Evolutionary conservation across 2,113 vertebrate species (phyloP).

Genomic region (Ammospiza nelsoni): DNA sequence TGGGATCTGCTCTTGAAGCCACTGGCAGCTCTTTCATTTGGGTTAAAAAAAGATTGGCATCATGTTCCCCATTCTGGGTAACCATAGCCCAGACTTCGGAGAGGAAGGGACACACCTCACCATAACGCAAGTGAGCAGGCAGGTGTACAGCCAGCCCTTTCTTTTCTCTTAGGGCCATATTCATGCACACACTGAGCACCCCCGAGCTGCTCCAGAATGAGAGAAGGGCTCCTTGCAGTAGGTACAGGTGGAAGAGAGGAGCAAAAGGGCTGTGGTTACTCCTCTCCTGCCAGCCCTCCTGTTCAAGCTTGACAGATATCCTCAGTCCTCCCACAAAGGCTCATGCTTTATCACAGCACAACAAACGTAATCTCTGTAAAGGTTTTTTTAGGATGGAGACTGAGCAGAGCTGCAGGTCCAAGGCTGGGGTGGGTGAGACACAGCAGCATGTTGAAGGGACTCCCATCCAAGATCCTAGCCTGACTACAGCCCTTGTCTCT

Average conservation of each 20-base stretch:
- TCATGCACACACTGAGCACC: not conserved
- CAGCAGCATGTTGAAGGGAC: fast-evolving
- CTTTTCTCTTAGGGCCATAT: not conserved
- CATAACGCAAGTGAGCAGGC: not conserved
- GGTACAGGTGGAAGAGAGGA: not conserved
- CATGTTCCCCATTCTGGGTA: not conserved
- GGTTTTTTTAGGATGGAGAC: not conserved
- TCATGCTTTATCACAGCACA: not conserved
- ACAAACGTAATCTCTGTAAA: not conserved
- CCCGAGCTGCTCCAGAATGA: not conserved
- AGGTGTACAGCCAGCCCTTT: not conserved
- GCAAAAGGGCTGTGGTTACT: not conserved
- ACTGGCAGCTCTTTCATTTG: not conserved
- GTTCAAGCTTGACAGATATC: not conserved
- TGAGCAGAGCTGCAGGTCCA: not conserved
- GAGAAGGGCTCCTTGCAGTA: not conserved
- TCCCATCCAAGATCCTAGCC: not conserved
- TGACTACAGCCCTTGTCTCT: not conserved
- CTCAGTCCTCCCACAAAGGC: not conserved
- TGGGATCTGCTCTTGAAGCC: not conserved
- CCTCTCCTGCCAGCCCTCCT: not conserved
- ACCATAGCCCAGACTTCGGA: not conserved
- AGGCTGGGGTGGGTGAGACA: not conserved
- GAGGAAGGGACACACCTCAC: not conserved
- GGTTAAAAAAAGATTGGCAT: not conserved